Evolutionary conservation across 2,797 vertebrate species (phyloP).

Genomic region (Clangula hyemalis): DNA sequence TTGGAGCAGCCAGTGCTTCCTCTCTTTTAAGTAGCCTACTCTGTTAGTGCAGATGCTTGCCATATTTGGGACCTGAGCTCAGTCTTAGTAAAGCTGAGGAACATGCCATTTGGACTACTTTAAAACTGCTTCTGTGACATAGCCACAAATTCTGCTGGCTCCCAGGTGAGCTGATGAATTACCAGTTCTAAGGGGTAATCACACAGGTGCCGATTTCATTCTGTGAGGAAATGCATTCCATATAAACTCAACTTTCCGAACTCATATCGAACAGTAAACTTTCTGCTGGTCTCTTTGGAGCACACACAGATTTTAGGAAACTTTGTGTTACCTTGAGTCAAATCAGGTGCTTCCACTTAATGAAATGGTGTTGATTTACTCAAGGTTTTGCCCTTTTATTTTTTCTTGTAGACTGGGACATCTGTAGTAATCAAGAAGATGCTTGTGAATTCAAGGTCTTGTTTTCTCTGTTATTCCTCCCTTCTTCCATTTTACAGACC

Average conservation of each 20-base stretch:
- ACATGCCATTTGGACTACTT: background rate
- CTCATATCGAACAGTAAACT: background rate
- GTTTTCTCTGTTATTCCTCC: background rate
- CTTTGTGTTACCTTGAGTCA: background rate
- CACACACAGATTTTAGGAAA: background rate
- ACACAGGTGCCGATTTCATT: background rate
- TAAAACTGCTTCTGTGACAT: background rate
- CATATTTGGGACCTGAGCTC: background rate
- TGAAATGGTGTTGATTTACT: background rate
- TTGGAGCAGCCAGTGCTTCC: background rate
- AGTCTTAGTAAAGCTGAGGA: background rate
- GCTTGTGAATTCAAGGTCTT: background rate
- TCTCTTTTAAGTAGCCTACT: background rate
- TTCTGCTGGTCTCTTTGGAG: background rate
- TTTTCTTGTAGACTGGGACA: background rate
- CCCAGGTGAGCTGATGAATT: background rate
- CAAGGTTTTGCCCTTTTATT: background rate
- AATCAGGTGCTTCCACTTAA: background rate
- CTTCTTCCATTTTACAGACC: background rate
- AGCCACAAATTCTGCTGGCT: background rate
- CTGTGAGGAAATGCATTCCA: fast-evolving
- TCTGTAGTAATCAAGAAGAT: background rate
- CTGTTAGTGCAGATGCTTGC: background rate
- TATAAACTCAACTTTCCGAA: background rate
- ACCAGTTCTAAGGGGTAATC: background rate